Conservation (phyloP, 1,140 invertebrate genomes). For the Hycleus phaleratus region DNA sequence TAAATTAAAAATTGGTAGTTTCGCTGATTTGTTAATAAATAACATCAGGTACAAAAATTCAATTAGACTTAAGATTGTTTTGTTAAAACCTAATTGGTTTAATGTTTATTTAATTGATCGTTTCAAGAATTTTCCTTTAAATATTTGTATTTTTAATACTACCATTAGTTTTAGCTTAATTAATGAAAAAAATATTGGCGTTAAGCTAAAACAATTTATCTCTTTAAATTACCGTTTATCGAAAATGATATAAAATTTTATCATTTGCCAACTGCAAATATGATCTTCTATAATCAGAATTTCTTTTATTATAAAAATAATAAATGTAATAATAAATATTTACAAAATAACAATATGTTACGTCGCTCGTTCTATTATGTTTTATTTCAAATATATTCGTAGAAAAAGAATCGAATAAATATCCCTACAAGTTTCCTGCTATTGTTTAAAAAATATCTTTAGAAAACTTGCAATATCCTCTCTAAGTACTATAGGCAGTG, state of each 20-base stretch:
- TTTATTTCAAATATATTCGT: too few species aligned
- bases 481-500: conserved; percentile 12
- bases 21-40: too few species aligned
- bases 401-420: not conserved
- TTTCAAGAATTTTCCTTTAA: too few species aligned
- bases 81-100: too few species aligned
- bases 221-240: conserved; percentile 10
- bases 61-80: too few species aligned
- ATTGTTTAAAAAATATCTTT: too few species aligned
- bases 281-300: not conserved
- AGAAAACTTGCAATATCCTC: not conserved
- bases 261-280: conserved; percentile 16
- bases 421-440: not conserved
- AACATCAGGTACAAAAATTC: too few species aligned
- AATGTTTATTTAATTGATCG: too few species aligned
- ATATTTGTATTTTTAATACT: too few species aligned
- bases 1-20: too few species aligned
- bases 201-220: not conserved
- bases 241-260: conserved; percentile 15
- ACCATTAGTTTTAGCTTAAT: too few species aligned
- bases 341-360: conserved; percentile 29
- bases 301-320: conserved; percentile 23
- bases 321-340: conserved; percentile 12
- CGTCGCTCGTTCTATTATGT: conserved; percentile 2
- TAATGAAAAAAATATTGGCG: too few species aligned